phyloP scores from a whole-genome alignment of 2,797 vertebrate species.

The Lophius americanus region DNA sequence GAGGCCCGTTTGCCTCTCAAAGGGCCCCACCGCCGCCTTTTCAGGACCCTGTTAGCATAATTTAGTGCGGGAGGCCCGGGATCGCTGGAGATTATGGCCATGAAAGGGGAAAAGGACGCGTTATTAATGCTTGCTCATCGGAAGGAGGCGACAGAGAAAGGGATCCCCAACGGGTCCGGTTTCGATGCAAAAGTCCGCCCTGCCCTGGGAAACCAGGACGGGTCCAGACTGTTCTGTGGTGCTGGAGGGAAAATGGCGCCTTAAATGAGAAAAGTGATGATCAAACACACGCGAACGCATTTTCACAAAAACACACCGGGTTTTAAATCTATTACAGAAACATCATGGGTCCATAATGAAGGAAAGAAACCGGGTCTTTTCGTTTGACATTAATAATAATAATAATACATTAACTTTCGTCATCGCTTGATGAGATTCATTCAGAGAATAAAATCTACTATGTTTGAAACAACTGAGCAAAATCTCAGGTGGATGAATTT shows the following conservation, averaged over 20 bases:
- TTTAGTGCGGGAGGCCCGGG: constrained; percentile 67
- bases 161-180: constrained; percentile 31
- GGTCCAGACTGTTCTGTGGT: too few species aligned
- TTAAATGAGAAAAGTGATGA: not conserved
- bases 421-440: too few species aligned
- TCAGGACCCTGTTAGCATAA: constrained; percentile 70
- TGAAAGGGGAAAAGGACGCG: constrained; percentile 64
- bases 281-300: constrained; percentile 4
- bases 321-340: not conserved
- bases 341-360: constrained; percentile 1
- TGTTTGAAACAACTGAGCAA: too few species aligned
- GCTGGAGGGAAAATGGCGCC: not conserved
- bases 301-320: too few species aligned
- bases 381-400: too few species aligned
- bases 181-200: constrained; percentile 43
- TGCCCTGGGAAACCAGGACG: constrained; percentile 48
- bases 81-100: constrained; percentile 65
- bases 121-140: constrained; percentile 68
- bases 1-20: constrained; percentile 74
- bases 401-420: too few species aligned
- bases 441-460: too few species aligned
- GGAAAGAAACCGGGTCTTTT: not conserved
- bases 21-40: constrained; percentile 68
- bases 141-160: constrained; percentile 39
- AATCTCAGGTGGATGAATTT: too few species aligned